Evolutionary conservation across 2,888 invertebrate species (phyloP), one percentile per base, ranked within the genome.

Genomic region (Emmelina monodactyla): DNA sequence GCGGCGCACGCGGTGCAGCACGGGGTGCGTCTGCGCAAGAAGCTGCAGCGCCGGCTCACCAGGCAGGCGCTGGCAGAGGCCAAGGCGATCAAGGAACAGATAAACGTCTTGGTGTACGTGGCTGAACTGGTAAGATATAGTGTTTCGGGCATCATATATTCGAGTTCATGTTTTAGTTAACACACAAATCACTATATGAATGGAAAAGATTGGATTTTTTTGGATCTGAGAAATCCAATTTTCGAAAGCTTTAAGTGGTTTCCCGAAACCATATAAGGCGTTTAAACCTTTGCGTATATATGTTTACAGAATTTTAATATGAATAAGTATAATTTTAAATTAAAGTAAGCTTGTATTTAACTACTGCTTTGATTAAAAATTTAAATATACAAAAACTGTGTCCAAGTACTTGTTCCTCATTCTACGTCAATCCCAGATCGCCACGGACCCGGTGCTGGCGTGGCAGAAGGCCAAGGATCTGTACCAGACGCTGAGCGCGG

Each of bases 121-220:
- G 87, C 87, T 12, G 91, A 92, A 71, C 61, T 92, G 82, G 92
- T 92, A 58, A 82, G 82, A n/a, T n/a, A n/a, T n/a, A n/a, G n/a
- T n/a, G n/a, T n/a, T n/a, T n/a, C n/a, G n/a, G n/a, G n/a, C n/a
- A n/a, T n/a, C n/a, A n/a, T n/a, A n/a, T n/a, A n/a, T n/a, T n/a
- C n/a, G n/a, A n/a, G n/a, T n/a, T n/a, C n/a, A n/a, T n/a, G n/a
- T n/a, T n/a, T n/a, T n/a, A n/a, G n/a, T n/a, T n/a, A n/a, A n/a
- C n/a, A n/a, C n/a, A n/a, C n/a, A n/a, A n/a, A n/a, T n/a, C n/a
- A n/a, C n/a, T n/a, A n/a, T n/a, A n/a, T n/a, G n/a, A n/a, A n/a
- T n/a, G n/a, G n/a, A n/a, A n/a, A n/a, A n/a, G n/a, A n/a, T n/a
- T n/a, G n/a, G n/a, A n/a, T n/a, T n/a, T n/a, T n/a, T n/a, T n/a